Evolutionary conservation across 2,113 vertebrate species (phyloP), one percentile per base, ranked within the genome.

Genomic region (Paralichthys olivaceus): DNA sequence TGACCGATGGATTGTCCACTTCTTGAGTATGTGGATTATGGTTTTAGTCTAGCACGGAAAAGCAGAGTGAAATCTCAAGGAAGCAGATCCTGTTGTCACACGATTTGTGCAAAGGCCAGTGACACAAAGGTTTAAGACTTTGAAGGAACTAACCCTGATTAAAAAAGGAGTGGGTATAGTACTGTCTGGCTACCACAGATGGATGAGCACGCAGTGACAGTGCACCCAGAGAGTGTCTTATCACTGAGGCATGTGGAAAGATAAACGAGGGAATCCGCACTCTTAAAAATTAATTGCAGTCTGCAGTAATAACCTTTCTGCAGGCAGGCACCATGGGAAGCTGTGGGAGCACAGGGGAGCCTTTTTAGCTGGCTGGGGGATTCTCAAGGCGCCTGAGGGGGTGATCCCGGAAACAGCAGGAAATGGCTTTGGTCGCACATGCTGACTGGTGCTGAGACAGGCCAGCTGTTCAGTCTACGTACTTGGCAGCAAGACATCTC

Each of bases 211-310:
- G 13, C 25, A 68, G 37, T 57, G 54, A 69, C 25, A 69, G 61
- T 66, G 67, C 59, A 80, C 29, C 26, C 60, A 55, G 64, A 61
- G 65, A 43, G 14, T 29, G 25, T 25, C 45, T 85, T 84, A 87
- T 87, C 69, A 54, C 57, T 53, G 70, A 77, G 59, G 55, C 56
- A 77, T 65, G 68, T 53, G 32, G 19, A 65, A 79, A 83, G 77
- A 89, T 81, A 79, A 89, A 87, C 75, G 72, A 77, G 78, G 84
- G 76, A 89, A 88, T 78, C 66, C 58, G 20, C 49, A 60, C 53
- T 84, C 79, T 85, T 86, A 80, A 78, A 91, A 90, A 90, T 89
- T 74, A 86, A 91, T 85, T 87, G 85, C 75, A 77, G 75, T 78
- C 23, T 77, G 69, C 68, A 76, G 77, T 82, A 87, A 90, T 87